A percentile compares a stretch with the other conserved stretches of the same genome.
These are phyloP conservation scores for Perizoma flavofasciatum DNA, from an alignment of 2,888 invertebrate genomes.

Conservation along the genomic window DNA sequence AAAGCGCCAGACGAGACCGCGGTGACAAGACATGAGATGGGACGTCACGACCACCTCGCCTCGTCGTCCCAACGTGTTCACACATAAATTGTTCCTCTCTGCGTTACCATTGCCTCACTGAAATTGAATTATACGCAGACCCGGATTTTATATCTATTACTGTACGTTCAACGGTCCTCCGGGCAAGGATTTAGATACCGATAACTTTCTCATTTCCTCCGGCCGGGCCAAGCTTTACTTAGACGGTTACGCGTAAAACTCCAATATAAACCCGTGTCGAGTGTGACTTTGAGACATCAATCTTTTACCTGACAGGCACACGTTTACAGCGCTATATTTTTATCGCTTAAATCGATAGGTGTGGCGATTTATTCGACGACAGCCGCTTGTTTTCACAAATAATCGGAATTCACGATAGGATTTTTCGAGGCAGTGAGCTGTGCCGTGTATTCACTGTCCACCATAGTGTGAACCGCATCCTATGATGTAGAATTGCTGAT, in stretches of 20 bases:
- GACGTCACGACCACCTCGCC: conserved; percentile 26
- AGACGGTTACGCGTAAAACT: conserved; percentile 45
- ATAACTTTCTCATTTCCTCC: conserved; percentile 82
- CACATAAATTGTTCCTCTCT: conserved; percentile 61
- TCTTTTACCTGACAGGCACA: conserved; percentile 64
- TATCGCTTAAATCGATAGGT: conserved; percentile 46
- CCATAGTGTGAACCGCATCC: conserved; percentile 37
- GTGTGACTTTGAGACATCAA: conserved; percentile 62
- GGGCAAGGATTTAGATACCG: conserved; percentile 76
- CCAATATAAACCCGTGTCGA: conserved; percentile 52
- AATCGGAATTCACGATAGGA: conserved; percentile 16
- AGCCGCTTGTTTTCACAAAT: conserved; percentile 35
- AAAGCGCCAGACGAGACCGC: conserved; percentile 17
- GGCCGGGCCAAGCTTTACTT: conserved; percentile 62
- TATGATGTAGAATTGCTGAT: conserved; percentile 40
- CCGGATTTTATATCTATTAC: conserved; percentile 81
- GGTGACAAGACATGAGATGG: conserved; percentile 25
- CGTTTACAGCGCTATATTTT: conserved; percentile 57
- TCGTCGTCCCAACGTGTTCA: conserved; percentile 51
- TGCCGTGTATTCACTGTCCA: conserved; percentile 12
- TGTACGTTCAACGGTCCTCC: conserved; percentile 70
- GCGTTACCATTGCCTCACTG: conserved; percentile 54
- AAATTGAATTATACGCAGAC: conserved; percentile 78
- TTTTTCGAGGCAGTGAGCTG: conserved; percentile 1
- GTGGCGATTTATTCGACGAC: conserved; percentile 40